Conservation (phyloP, 2,888 invertebrate species). For the Cyrtodaria siliqua region DNA sequence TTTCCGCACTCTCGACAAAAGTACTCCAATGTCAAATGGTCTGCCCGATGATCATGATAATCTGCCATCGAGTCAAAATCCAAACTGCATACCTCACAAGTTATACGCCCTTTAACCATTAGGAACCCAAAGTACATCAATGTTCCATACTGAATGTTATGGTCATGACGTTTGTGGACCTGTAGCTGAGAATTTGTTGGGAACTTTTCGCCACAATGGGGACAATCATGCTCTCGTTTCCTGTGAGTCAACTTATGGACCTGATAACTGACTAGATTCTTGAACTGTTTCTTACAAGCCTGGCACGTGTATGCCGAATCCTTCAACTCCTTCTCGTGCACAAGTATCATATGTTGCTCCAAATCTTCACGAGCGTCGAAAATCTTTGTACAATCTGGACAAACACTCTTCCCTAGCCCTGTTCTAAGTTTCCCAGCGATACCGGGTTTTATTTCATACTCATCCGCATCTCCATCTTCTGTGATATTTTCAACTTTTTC, state of each 20-base stretch:
- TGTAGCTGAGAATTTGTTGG: constrained; percentile 44
- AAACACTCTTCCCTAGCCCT: constrained; percentile 48
- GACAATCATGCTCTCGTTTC: constrained; percentile 48
- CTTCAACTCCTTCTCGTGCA: constrained; percentile 42
- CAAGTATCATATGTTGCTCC: constrained; percentile 40
- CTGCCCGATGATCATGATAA: constrained; percentile 47
- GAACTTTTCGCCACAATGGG: constrained; percentile 47
- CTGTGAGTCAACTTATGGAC: constrained; percentile 58
- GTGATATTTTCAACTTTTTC: background rate
- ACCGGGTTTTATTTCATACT: constrained; percentile 3
- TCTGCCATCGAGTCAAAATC: constrained; percentile 54
- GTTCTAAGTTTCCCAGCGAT: constrained; percentile 2
- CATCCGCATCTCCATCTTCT: constrained; percentile 14
- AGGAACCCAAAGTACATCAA: constrained; percentile 57
- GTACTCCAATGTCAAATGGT: constrained; percentile 41
- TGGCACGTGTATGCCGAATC: constrained; percentile 49
- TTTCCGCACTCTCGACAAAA: constrained; percentile 50
- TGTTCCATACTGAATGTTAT: constrained; percentile 53
- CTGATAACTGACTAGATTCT: constrained; percentile 48
- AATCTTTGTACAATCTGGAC: constrained; percentile 51
- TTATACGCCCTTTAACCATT: constrained; percentile 37
- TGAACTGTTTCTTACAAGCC: constrained; percentile 52
- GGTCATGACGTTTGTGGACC: constrained; percentile 47
- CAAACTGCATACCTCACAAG: constrained; percentile 54
- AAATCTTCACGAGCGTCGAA: constrained; percentile 39